Evolutionary conservation across 2,797 vertebrate genomes (phyloP).

Genomic region (Arnoldichthys spilopterus): DNA sequence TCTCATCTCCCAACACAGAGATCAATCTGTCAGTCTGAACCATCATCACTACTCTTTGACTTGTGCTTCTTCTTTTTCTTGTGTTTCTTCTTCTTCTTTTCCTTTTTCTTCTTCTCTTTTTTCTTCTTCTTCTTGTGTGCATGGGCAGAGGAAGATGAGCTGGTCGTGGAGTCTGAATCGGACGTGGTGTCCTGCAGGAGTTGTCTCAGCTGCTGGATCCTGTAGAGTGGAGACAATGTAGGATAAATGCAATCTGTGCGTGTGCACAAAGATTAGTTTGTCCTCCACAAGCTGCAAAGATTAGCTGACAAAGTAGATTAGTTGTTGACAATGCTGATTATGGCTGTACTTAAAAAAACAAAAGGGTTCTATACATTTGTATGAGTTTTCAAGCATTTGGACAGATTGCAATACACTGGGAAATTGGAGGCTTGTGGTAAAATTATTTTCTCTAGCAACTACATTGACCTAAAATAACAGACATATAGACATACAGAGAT

Average conservation of each 20-base stretch:
- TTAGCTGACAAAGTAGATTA: background rate
- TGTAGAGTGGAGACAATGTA: slow-evolving; percentile 63
- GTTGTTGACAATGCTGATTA: no score
- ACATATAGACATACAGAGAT: no score
- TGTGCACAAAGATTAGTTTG: background rate
- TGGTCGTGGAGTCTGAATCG: slow-evolving; percentile 78
- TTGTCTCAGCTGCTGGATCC: slow-evolving; percentile 93
- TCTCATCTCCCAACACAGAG: slow-evolving; percentile 5
- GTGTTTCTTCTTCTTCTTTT: slow-evolving; percentile 86
- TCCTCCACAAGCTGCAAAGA: background rate
- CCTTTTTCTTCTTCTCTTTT: slow-evolving; percentile 83
- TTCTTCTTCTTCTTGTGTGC: slow-evolving; percentile 84
- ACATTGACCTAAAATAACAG: no score
- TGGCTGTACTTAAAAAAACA: no score
- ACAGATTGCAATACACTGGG: no score
- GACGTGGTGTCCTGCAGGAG: slow-evolving; percentile 91
- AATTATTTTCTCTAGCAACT: no score
- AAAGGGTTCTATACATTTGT: no score
- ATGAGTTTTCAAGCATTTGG: no score
- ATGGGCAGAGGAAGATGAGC: slow-evolving; percentile 70
- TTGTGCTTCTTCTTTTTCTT: slow-evolving; percentile 83
- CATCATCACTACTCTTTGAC: slow-evolving; percentile 79
- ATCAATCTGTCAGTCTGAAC: slow-evolving; percentile 81
- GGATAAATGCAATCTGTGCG: slow-evolving; percentile 20
- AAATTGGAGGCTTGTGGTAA: no score